These are phyloP conservation scores for Hyppa rectilinea DNA, from an alignment of 2,888 invertebrate genomes.

Conservation along the genomic window DNA sequence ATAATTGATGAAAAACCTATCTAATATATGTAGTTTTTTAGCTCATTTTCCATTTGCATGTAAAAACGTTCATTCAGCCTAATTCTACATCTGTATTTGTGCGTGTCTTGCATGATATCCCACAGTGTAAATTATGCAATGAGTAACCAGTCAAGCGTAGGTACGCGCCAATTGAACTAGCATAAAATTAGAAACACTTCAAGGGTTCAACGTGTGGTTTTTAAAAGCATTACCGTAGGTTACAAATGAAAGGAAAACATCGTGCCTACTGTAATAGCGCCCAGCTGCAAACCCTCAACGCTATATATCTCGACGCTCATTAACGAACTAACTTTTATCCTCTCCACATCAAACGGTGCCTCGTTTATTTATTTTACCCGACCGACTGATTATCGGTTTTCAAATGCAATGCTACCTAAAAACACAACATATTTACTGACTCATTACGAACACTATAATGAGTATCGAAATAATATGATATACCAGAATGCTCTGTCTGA, in stretches of 20 bases:
- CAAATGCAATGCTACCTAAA: conserved; percentile 6
- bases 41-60: neutral
- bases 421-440: neutral
- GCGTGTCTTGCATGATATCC: conserved; percentile 22
- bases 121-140: conserved; percentile 19
- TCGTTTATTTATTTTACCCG: conserved; percentile 24
- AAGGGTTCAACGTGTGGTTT: conserved; percentile 3
- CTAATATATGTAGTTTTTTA: neutral
- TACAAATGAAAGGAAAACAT: conserved; percentile 23
- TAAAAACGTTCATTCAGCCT: neutral
- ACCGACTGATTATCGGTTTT: conserved; percentile 13
- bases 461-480: neutral
- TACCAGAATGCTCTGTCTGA: neutral
- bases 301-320: conserved; percentile 65
- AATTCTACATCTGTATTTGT: neutral
- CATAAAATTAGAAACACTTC: conserved; percentile 31
- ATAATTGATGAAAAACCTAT: neutral
- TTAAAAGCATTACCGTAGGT: conserved; percentile 20
- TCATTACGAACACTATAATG: conserved; percentile 11
- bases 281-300: conserved; percentile 67
- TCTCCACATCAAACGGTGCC: conserved; percentile 20
- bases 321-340: conserved; percentile 57
- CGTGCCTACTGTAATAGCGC: conserved; percentile 16
- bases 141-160: conserved; percentile 1
- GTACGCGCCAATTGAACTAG: conserved; percentile 3